phyloP scores from a whole-genome alignment of 2,797 vertebrate genomes.

The Pitangus sulphuratus region DNA sequence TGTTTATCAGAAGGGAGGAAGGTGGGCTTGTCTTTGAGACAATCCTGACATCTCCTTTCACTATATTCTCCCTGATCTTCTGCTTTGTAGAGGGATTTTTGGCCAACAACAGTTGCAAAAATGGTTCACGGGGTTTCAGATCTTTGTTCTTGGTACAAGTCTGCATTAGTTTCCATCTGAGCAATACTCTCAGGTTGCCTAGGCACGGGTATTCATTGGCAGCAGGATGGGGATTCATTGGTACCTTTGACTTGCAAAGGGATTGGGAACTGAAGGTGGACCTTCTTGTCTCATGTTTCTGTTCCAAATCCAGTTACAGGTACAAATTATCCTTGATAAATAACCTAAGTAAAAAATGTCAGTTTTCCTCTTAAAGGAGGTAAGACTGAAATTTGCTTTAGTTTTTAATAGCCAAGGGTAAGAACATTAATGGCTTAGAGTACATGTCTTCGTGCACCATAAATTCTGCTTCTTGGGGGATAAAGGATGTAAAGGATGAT shows the following conservation, averaged over 20 bases:
- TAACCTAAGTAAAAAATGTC: not conserved
- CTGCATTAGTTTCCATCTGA: not conserved
- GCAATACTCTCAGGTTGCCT: not conserved
- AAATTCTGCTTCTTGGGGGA: not conserved
- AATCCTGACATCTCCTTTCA: not conserved
- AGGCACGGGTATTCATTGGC: not conserved
- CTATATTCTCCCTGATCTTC: not conserved
- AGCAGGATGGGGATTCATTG: not conserved
- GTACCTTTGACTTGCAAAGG: not conserved
- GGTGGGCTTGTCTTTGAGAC: not conserved
- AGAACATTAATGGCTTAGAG: not conserved
- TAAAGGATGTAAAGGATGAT: not conserved
- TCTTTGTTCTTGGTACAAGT: not conserved
- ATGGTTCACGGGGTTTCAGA: not conserved
- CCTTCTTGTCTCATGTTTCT: not conserved
- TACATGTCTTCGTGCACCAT: not conserved
- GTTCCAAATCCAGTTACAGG: not conserved
- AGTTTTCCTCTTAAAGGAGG: not conserved
- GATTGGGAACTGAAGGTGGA: not conserved
- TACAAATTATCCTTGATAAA: not conserved
- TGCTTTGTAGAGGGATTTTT: not conserved
- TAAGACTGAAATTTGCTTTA: not conserved
- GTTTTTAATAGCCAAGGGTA: not conserved
- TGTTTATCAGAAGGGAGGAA: not conserved
- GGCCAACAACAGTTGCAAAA: not conserved